Conservation (phyloP, 2,797 vertebrate species). For the Sebastes iracundus region DNA sequence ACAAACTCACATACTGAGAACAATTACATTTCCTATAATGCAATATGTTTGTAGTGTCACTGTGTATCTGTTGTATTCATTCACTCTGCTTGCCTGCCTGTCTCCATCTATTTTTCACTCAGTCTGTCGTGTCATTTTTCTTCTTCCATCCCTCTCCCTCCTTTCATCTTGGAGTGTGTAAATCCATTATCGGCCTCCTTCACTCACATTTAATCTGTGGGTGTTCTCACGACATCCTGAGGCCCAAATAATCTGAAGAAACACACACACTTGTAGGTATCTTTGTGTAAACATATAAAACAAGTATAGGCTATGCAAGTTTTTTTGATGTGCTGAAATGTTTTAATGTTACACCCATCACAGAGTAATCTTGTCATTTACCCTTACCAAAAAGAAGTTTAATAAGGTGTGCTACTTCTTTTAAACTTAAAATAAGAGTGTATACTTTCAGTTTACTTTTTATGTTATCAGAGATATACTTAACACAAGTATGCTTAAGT, state of each 20-base stretch:
- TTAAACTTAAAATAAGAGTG: too few species aligned
- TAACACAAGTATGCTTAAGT: too few species aligned
- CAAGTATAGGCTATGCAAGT: background rate
- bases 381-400: too few species aligned
- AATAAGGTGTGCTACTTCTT: too few species aligned
- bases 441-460: too few species aligned
- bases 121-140: background rate
- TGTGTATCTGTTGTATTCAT: background rate
- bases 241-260: background rate
- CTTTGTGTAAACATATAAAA: background rate
- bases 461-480: too few species aligned
- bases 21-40: background rate
- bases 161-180: slow-evolving; percentile 13
- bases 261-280: background rate
- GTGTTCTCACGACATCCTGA: slow-evolving; percentile 21
- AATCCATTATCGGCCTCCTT: background rate
- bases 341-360: too few species aligned
- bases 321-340: background rate
- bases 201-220: slow-evolving; percentile 23
- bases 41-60: background rate
- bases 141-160: background rate
- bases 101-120: background rate
- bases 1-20: background rate
- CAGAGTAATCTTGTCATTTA: too few species aligned
- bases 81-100: background rate